Conservation (phyloP, 2,797 vertebrate species). For the Salmo trutta region DNA sequence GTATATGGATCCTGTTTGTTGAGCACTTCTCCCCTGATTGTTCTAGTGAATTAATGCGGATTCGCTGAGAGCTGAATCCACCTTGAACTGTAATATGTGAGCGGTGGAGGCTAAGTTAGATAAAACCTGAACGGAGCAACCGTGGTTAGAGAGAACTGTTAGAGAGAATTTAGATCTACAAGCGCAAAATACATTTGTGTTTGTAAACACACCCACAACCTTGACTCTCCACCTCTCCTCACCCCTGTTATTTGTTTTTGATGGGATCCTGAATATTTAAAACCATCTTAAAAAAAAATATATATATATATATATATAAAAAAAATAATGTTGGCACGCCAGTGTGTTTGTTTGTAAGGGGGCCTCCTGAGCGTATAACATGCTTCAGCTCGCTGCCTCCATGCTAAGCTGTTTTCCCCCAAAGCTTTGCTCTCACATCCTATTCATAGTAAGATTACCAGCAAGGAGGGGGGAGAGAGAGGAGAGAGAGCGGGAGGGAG, state of each 20-base stretch:
- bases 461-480: conserved; percentile 24
- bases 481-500: conserved; percentile 12
- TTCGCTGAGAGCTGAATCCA: not conserved
- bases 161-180: not conserved
- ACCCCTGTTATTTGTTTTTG: conserved; percentile 21
- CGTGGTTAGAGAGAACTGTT: not conserved
- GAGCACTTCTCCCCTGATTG: not conserved
- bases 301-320: no score
- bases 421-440: conserved; percentile 67
- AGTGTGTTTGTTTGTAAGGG: conserved; percentile 18
- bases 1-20: not conserved
- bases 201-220: conserved; percentile 22
- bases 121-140: not conserved
- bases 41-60: not conserved
- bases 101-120: not conserved
- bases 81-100: not conserved
- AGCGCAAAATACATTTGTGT: not conserved
- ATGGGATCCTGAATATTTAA: conserved; percentile 23
- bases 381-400: conserved; percentile 50
- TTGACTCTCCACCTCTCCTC: conserved; percentile 15
- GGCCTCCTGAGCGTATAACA: conserved; percentile 44
- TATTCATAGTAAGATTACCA: conserved; percentile 73
- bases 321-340: conserved; percentile 10
- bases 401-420: conserved; percentile 59
- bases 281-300: not conserved